A percentile compares a stretch with the other conserved stretches of the same genome.
Evolutionary conservation across 2,113 vertebrate species (phyloP).

Genomic region (Tragelaphus strepsiceros): DNA sequence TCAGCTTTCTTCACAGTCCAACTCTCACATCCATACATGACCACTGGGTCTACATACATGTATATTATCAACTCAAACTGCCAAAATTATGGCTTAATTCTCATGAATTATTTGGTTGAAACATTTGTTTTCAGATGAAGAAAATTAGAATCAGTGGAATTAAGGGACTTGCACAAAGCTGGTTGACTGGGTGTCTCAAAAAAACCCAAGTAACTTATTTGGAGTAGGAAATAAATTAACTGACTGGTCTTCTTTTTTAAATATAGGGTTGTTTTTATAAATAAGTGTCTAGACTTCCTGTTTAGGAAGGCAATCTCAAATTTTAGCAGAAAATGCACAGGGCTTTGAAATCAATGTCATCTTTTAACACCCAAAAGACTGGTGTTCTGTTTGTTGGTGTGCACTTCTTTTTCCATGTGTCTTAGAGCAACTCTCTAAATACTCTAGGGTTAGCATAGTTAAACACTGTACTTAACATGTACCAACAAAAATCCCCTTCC

Average conservation of each 20-base stretch:
- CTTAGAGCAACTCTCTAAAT: background rate
- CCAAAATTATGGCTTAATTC: background rate
- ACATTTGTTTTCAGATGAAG: background rate
- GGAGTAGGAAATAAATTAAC: background rate
- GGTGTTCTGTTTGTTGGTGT: background rate
- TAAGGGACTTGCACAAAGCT: background rate
- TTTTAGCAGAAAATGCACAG: background rate
- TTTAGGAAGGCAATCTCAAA: background rate
- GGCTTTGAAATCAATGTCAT: background rate
- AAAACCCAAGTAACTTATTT: background rate
- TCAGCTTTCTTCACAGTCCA: background rate
- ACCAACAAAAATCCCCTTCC: background rate
- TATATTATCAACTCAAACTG: background rate
- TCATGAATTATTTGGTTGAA: background rate
- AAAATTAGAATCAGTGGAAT: background rate
- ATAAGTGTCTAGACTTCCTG: background rate
- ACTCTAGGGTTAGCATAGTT: background rate
- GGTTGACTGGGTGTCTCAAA: background rate
- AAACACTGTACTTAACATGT: background rate
- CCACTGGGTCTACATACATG: background rate
- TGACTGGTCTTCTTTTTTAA: background rate
- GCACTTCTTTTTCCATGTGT: background rate
- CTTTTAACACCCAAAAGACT: background rate
- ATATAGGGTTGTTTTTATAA: background rate
- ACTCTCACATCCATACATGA: background rate